Evolutionary conservation across 2,888 invertebrate genomes (phyloP).

Genomic region (Lasioglossum leucozonium): DNA sequence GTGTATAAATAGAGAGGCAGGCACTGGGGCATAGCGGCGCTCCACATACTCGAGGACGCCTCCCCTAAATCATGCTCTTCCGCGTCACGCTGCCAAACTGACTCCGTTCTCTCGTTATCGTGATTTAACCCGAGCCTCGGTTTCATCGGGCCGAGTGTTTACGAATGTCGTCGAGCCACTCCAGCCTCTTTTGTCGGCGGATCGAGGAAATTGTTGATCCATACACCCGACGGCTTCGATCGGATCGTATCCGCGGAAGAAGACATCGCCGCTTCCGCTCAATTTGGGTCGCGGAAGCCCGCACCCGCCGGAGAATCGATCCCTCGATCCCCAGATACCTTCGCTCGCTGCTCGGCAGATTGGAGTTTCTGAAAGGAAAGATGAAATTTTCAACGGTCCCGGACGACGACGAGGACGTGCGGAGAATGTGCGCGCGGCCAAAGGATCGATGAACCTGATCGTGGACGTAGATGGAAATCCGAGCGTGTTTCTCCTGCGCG

Average conservation of each 20-base stretch:
- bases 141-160: constrained; percentile 11
- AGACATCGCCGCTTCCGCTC: constrained; percentile 1
- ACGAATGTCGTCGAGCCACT: not conserved
- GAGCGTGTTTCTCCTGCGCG: not conserved
- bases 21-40: constrained; percentile 17
- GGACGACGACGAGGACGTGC: not conserved
- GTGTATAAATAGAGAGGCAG: constrained; percentile 56
- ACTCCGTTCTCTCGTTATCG: constrained; percentile 52
- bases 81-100: constrained; percentile 45
- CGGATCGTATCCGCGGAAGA: not conserved
- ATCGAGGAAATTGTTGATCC: constrained; percentile 10
- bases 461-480: not conserved
- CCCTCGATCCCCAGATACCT: not conserved
- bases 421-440: not conserved
- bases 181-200: not conserved
- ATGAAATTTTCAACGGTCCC: not conserved
- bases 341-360: not conserved
- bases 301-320: not conserved
- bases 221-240: not conserved
- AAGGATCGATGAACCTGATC: not conserved
- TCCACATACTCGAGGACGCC: constrained; percentile 31
- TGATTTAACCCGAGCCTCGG: constrained; percentile 52
- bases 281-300: constrained; percentile 17
- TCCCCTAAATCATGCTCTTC: constrained; percentile 58
- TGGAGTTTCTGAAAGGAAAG: constrained; percentile 1